Percentiles rank a stretch among this genome's conserved stretches.
Conservation (phyloP, 1,140 invertebrate genomes). For the Pogonomyrmex californicus region DNA sequence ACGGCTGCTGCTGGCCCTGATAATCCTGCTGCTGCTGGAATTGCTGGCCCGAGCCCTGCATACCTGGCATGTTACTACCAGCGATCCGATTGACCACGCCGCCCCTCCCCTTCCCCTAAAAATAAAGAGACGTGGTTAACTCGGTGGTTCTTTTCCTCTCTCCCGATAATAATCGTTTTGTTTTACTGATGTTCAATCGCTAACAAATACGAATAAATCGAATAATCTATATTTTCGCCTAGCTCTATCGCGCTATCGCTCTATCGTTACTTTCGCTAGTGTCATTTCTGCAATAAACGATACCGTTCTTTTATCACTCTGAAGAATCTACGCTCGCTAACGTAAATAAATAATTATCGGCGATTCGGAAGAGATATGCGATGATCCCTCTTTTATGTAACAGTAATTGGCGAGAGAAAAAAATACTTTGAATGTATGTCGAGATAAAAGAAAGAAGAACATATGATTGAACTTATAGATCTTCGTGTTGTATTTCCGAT, state of each 20-base stretch:
- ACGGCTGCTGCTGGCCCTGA: slow-evolving; percentile 79
- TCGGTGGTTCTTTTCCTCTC: not conserved
- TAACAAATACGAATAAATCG: slow-evolving; percentile 15
- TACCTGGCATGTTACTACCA: slow-evolving; percentile 88
- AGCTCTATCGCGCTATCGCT: slow-evolving; percentile 31
- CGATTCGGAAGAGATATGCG: not conserved
- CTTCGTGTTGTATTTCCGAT: slow-evolving; percentile 12
- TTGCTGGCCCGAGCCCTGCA: slow-evolving; percentile 84
- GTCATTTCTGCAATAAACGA: slow-evolving; percentile 20
- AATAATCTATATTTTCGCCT: slow-evolving; percentile 23
- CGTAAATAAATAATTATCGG: slow-evolving; percentile 29
- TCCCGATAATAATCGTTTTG: not conserved
- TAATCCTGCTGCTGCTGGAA: slow-evolving; percentile 80
- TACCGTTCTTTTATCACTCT: slow-evolving; percentile 31
- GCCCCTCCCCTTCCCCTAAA: slow-evolving; percentile 88
- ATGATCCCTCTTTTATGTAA: not conserved
- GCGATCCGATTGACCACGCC: slow-evolving; percentile 86
- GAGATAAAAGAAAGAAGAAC: slow-evolving; percentile 12
- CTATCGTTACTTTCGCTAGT: slow-evolving; percentile 35
- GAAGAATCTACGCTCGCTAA: slow-evolving; percentile 35
- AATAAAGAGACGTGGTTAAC: slow-evolving; percentile 71
- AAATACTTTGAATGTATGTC: not conserved
- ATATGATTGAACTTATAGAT: slow-evolving; percentile 10
- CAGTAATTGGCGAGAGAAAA: not conserved
- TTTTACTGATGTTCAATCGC: not conserved